Conservation (phyloP, 2,888 invertebrate genomes). For the Eristalis tenax region DNA sequence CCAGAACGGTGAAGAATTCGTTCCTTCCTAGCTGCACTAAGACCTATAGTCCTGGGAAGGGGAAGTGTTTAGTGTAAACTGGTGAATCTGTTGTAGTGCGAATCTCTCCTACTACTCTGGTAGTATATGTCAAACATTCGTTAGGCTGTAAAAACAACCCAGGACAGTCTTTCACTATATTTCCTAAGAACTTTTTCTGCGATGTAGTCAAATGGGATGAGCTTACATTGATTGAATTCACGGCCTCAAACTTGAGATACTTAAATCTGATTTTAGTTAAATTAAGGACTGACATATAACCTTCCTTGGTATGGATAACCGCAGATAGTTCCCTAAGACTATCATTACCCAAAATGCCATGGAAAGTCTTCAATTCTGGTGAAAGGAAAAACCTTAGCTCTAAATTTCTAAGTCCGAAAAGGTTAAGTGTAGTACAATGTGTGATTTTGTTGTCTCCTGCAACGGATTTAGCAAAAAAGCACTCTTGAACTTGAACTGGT, state of each 20-base stretch:
- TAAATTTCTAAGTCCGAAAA: constrained; percentile 29
- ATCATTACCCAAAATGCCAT: constrained; percentile 52
- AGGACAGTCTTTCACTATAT: not conserved
- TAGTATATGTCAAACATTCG: constrained; percentile 28
- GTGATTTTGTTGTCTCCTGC: too few species aligned
- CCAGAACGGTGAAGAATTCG: too few species aligned
- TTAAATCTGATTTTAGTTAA: not conserved
- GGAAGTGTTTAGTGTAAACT: too few species aligned
- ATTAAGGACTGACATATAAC: too few species aligned
- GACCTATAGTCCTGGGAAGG: too few species aligned
- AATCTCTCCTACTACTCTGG: constrained; percentile 33
- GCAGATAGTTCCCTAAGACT: constrained; percentile 32
- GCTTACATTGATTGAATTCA: not conserved
- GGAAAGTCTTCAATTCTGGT: constrained; percentile 44
- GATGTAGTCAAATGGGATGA: not conserved
- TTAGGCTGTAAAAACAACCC: constrained; percentile 24
- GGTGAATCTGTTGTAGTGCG: constrained; percentile 25
- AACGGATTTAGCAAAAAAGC: too few species aligned
- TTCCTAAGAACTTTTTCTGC: not conserved
- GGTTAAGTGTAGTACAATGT: constrained; percentile 42
- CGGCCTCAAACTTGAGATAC: not conserved
- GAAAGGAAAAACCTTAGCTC: constrained; percentile 51
- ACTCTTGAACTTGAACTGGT: not conserved
- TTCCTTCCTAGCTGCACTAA: too few species aligned
- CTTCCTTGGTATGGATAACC: not conserved